A percentile compares a stretch with the other conserved stretches of the same genome.
phyloP scores from a whole-genome alignment of 2,797 vertebrate genomes.

The Parambassis ranga region DNA sequence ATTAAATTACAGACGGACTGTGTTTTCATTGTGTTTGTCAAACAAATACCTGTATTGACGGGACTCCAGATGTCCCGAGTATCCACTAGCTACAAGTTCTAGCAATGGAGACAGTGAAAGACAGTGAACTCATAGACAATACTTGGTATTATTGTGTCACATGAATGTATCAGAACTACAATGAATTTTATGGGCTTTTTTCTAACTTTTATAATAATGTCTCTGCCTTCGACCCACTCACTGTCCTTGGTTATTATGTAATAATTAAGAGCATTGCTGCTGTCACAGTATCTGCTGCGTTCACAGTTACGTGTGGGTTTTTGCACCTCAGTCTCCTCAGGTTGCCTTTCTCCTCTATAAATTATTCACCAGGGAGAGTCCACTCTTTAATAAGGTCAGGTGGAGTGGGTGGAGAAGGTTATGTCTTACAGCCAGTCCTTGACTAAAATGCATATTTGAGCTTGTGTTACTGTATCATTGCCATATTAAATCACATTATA shows the following conservation, averaged over 20 bases:
- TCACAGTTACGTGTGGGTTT: neutral
- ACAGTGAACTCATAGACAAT: too few species aligned
- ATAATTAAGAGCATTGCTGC: neutral
- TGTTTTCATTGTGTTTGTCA: too few species aligned
- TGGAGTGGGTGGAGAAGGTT: neutral
- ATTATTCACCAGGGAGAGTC: constrained; percentile 33
- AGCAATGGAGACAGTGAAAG: too few species aligned
- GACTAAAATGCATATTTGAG: neutral
- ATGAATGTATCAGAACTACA: too few species aligned
- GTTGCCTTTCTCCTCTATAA: constrained; percentile 29
- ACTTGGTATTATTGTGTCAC: too few species aligned
- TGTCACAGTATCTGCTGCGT: neutral
- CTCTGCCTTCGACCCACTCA: constrained; percentile 12
- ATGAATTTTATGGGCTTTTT: neutral
- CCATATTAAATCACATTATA: neutral
- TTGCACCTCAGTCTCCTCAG: constrained; percentile 20
- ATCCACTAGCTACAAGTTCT: too few species aligned
- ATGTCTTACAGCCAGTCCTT: constrained; percentile 5
- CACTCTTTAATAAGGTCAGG: constrained; percentile 21
- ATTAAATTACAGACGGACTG: too few species aligned
- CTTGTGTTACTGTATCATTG: neutral
- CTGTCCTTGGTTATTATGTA: constrained; percentile 14
- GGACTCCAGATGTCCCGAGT: too few species aligned
- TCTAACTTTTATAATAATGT: neutral
- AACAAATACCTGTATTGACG: too few species aligned